A percentile compares a stretch with the other conserved stretches of the same genome.
phyloP scores from a whole-genome alignment of 2,888 invertebrate species.

The Agrochola lychnidis region DNA sequence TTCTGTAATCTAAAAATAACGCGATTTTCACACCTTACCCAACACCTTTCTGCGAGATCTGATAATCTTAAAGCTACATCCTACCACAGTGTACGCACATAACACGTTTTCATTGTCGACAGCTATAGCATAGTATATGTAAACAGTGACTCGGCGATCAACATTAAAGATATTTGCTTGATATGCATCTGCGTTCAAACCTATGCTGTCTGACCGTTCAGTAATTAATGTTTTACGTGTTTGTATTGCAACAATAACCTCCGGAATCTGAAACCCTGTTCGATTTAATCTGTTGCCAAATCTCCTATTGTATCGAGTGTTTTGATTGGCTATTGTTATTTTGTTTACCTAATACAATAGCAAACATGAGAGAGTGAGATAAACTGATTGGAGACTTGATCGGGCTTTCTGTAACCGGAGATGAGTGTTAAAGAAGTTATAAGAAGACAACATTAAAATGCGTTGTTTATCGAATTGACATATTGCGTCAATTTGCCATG shows the following conservation, averaged over 20 bases:
- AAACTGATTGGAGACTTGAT: neutral
- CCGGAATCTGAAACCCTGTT: constrained; percentile 19
- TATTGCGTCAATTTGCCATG: neutral
- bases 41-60: constrained; percentile 5
- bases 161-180: constrained; percentile 40
- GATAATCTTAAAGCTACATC: constrained; percentile 12
- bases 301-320: neutral
- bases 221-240: constrained; percentile 54
- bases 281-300: constrained; percentile 18
- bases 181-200: constrained; percentile 28
- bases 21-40: constrained; percentile 5
- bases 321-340: constrained; percentile 10
- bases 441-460: neutral
- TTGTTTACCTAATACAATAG: neutral
- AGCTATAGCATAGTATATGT: constrained; percentile 2
- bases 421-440: neutral
- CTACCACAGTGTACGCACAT: neutral
- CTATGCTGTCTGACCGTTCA: constrained; percentile 15
- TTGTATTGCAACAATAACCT: constrained; percentile 22
- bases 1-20: constrained; percentile 22
- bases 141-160: constrained; percentile 13
- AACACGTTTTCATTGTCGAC: neutral
- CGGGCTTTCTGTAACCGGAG: neutral
- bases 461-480: neutral
- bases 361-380: neutral